Percentiles rank a stretch among this genome's conserved stretches.
phyloP scores from a whole-genome alignment of 2,113 vertebrate genomes.

The Mastomys coucha region DNA sequence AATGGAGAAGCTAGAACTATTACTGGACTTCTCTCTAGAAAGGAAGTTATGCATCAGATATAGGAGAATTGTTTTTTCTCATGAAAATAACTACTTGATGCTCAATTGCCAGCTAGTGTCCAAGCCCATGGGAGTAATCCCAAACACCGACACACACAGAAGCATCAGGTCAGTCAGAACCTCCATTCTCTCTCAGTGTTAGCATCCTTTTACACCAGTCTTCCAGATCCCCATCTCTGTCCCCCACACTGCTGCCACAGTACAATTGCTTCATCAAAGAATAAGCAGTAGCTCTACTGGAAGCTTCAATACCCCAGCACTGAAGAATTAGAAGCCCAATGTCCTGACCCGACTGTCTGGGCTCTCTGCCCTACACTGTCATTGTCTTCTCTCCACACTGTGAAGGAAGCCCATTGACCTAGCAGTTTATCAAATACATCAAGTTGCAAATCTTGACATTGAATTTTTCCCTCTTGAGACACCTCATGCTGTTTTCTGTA shows the following conservation, averaged over 20 bases:
- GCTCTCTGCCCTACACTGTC: background rate
- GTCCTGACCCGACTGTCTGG: background rate
- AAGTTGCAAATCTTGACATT: background rate
- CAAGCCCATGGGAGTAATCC: background rate
- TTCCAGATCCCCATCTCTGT: background rate
- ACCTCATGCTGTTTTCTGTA: background rate
- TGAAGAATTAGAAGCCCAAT: background rate
- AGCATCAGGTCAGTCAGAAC: background rate
- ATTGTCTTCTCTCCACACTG: background rate
- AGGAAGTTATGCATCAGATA: background rate
- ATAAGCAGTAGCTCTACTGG: background rate
- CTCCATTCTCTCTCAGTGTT: background rate
- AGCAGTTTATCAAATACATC: background rate
- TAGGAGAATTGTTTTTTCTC: background rate
- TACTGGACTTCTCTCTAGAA: too few relatives aligned
- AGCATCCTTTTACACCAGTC: background rate
- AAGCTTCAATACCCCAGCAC: background rate
- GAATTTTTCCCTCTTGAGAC: background rate
- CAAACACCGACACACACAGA: background rate
- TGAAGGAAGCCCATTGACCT: background rate
- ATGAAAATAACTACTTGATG: background rate
- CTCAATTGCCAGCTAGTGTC: background rate
- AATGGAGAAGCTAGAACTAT: background rate
- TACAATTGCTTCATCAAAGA: background rate
- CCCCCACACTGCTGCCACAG: background rate